A percentile compares a stretch with the other conserved stretches of the same genome.
Evolutionary conservation across 2,888 invertebrate species (phyloP).

Genomic region (Willowsia nigromaculata): DNA sequence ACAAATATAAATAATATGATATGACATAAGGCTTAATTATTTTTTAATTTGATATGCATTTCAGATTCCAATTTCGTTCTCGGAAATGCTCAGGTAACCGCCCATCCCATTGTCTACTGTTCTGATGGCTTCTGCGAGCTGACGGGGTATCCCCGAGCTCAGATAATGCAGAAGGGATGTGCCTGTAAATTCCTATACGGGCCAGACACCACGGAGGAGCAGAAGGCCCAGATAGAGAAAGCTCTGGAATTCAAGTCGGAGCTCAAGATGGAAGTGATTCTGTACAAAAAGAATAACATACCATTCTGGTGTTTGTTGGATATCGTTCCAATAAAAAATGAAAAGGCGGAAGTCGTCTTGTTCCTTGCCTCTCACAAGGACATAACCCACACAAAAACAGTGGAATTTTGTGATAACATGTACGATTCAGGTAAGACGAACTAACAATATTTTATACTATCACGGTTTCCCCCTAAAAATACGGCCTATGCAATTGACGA

Average conservation of each 20-base stretch:
- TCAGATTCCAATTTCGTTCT: conserved; percentile 97
- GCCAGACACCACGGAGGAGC: conserved; percentile 91
- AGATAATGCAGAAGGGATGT: conserved; percentile 98
- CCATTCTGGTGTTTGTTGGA: conserved; percentile 98
- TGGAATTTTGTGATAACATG: conserved; percentile 86
- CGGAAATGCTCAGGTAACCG: conserved; percentile 95
- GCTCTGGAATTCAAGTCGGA: conserved; percentile 94
- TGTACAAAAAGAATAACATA: conserved; percentile 95
- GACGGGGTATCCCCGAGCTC: conserved; percentile 94
- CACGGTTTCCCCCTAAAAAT: no score
- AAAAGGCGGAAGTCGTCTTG: conserved; percentile 96
- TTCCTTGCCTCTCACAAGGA: conserved; percentile 98
- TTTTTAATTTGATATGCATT: conserved; percentile 31
- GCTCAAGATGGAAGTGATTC: conserved; percentile 95
- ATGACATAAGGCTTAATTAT: neutral
- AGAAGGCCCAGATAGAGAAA: conserved; percentile 92
- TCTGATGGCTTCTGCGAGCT: conserved; percentile 98
- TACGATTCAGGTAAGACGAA: conserved; percentile 92
- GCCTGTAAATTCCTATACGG: conserved; percentile 97
- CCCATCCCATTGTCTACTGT: conserved; percentile 96
- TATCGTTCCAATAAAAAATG: conserved; percentile 98
- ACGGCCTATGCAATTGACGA: no score
- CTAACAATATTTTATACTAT: no score
- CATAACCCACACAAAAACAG: conserved; percentile 92
- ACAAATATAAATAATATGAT: neutral